These are phyloP conservation scores for Oreotrochilus melanogaster DNA, from an alignment of 2,113 vertebrate species.

Conservation along the genomic window DNA sequence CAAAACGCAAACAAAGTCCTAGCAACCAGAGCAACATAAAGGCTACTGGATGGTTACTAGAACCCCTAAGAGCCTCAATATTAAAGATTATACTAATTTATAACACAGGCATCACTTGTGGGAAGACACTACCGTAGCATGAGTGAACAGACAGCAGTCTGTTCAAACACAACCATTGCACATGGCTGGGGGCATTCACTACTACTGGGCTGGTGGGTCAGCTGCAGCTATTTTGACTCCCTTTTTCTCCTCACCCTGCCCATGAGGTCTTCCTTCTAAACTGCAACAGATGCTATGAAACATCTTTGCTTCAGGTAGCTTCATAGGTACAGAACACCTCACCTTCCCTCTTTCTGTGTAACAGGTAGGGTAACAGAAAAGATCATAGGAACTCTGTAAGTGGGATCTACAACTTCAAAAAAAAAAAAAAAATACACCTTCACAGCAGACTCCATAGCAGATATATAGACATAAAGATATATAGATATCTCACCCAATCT, in stretches of 20 bases:
- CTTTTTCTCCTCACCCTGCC: neutral
- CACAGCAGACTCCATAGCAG: neutral
- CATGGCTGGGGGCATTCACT: rapidly evolving
- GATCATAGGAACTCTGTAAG: neutral
- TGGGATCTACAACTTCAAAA: neutral
- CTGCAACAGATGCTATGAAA: neutral
- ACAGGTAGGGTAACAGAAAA: neutral
- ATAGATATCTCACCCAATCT: neutral
- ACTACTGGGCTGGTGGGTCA: neutral
- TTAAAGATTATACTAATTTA: neutral
- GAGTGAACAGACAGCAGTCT: neutral
- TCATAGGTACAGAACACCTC: neutral
- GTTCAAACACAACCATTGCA: neutral
- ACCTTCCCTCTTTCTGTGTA: neutral
- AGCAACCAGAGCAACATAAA: neutral
- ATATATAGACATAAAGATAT: neutral
- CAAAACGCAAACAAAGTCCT: neutral
- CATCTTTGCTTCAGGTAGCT: neutral
- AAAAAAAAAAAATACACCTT: neutral
- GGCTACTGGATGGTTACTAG: neutral
- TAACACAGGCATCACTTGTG: neutral
- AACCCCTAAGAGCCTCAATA: neutral
- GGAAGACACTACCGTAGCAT: neutral
- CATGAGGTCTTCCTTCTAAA: neutral
- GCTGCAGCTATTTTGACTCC: neutral